These are phyloP conservation scores for Yoshiicerus persimilis DNA, from an alignment of 1,140 invertebrate species.

Conservation along the genomic window DNA sequence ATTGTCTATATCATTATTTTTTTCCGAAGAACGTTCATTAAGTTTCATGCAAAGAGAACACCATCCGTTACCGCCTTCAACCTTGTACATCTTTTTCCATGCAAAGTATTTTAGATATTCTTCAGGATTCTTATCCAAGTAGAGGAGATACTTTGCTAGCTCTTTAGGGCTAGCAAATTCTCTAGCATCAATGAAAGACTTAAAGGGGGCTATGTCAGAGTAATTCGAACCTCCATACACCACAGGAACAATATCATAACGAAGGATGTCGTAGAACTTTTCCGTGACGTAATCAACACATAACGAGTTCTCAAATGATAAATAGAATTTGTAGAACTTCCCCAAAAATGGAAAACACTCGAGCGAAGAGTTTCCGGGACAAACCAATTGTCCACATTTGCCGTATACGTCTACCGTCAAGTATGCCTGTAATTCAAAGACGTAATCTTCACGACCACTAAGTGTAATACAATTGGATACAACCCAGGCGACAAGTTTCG, in stretches of 20 bases:
- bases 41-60: conserved; percentile 28
- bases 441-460: conserved; percentile 57
- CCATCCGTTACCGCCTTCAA: neutral
- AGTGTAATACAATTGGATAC: conserved; percentile 59
- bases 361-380: neutral
- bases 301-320: conserved; percentile 55
- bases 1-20: neutral
- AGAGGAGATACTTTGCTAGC: conserved; percentile 52
- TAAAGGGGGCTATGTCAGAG: conserved; percentile 51
- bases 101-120: conserved; percentile 52
- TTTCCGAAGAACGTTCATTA: neutral
- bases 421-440: conserved; percentile 55
- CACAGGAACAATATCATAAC: conserved; percentile 49
- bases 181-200: conserved; percentile 54
- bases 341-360: conserved; percentile 39
- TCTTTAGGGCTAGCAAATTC: conserved; percentile 51
- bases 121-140: conserved; percentile 50
- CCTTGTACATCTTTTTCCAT: conserved; percentile 49
- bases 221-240: conserved; percentile 52
- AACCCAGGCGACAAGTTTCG: conserved; percentile 55
- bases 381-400: conserved; percentile 53
- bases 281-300: conserved; percentile 57
- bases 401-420: conserved; percentile 63
- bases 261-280: conserved; percentile 50
- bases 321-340: conserved; percentile 53